phyloP scores from a whole-genome alignment of 2,113 vertebrate genomes.

The Lipotes vexillifer region DNA sequence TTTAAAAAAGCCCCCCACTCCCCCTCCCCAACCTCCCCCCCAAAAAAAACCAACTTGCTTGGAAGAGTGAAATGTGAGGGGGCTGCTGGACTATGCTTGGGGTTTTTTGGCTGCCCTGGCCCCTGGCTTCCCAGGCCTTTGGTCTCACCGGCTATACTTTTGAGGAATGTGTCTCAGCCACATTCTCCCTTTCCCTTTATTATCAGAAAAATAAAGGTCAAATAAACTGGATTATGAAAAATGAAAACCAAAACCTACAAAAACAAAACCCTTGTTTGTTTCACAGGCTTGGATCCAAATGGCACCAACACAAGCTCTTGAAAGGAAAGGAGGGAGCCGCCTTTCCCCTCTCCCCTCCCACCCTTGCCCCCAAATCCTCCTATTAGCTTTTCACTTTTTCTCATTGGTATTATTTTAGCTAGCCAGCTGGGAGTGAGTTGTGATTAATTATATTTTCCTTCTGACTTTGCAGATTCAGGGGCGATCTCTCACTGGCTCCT shows the following conservation, averaged over 20 bases:
- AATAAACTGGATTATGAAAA: constrained; percentile 63
- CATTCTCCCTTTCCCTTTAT: neutral
- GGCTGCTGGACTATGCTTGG: fast-evolving
- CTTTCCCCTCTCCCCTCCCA: neutral
- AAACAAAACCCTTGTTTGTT: constrained; percentile 32
- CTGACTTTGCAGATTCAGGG: constrained; percentile 53
- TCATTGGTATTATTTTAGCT: constrained; percentile 43
- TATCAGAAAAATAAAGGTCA: constrained; percentile 61
- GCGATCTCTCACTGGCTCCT: constrained; percentile 18
- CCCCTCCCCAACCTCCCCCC: fast-evolving
- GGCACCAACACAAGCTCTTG: neutral
- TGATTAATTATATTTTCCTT: constrained; percentile 60
- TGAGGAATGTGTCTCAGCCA: constrained; percentile 37
- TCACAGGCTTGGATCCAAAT: neutral
- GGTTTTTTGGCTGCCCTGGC: neutral
- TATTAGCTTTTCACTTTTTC: constrained; percentile 14
- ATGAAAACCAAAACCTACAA: constrained; percentile 48
- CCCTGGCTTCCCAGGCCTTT: neutral
- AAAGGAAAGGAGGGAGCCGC: neutral
- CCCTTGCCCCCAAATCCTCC: neutral
- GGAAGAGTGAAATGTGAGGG: neutral
- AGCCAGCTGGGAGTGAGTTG: constrained; percentile 15
- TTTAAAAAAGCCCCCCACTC: neutral
- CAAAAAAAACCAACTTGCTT: too few relatives aligned
- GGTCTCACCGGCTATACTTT: neutral